Evolutionary conservation across 2,888 invertebrate species (phyloP).

Genomic region (Agelastica alni): DNA sequence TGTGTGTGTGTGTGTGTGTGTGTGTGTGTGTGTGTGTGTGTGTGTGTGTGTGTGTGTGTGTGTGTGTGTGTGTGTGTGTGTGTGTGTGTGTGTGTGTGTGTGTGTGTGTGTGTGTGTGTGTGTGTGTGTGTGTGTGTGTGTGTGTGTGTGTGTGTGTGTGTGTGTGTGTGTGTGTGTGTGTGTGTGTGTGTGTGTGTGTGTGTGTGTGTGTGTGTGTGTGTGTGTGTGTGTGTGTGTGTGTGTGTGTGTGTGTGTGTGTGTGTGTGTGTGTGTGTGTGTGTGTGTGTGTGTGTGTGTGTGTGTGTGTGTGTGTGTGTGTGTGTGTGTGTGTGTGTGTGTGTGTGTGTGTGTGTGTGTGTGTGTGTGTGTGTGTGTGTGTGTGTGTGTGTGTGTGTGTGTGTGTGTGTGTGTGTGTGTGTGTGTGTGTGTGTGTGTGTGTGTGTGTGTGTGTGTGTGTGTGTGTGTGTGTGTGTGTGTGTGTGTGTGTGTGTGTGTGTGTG

Average conservation of each 20-base stretch:
- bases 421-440: constrained; percentile 14
- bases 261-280: constrained; percentile 19
- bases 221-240: constrained; percentile 21
- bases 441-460: constrained; percentile 1
- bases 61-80: not conserved
- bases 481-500: constrained; percentile 11
- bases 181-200: constrained; percentile 1
- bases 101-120: not conserved
- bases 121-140: not conserved
- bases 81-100: not conserved
- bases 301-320: constrained; percentile 19
- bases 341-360: constrained; percentile 19
- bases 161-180: constrained; percentile 6
- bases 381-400: constrained; percentile 20
- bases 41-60: not conserved
- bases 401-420: constrained; percentile 18
- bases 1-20: not conserved
- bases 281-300: constrained; percentile 18
- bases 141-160: constrained; percentile 2
- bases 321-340: constrained; percentile 20
- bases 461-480: constrained; percentile 6
- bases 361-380: constrained; percentile 20
- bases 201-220: constrained; percentile 12
- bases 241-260: constrained; percentile 18
- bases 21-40: not conserved